Evolutionary conservation across 64 coral and sea anemone species (phyloP).

Genomic region (Hydrozoanthus tunicans): DNA sequence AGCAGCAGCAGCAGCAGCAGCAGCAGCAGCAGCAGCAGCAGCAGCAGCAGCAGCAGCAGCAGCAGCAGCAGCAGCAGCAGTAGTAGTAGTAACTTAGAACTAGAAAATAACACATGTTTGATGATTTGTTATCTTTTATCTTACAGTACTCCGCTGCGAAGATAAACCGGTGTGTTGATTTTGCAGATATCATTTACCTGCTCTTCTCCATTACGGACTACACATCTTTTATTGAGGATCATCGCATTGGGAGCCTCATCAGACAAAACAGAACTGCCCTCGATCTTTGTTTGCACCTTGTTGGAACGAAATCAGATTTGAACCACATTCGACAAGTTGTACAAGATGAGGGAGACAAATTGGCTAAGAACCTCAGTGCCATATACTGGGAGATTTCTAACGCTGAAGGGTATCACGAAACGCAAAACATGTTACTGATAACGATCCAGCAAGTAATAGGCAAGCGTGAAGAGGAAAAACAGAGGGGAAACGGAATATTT

Average conservation of each 20-base stretch:
- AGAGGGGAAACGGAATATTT: background rate
- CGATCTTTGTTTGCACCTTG: background rate
- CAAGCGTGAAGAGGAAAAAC: background rate
- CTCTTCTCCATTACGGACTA: background rate
- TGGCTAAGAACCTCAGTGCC: background rate
- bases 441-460: background rate
- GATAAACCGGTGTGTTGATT: background rate
- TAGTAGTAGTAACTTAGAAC: too few relatives aligned
- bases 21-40: too few relatives aligned
- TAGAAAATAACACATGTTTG: too few relatives aligned
- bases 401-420: background rate
- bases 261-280: background rate
- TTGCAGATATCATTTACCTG: constrained; percentile 1
- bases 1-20: too few relatives aligned
- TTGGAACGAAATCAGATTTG: constrained; percentile 8
- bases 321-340: background rate
- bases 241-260: background rate
- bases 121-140: background rate
- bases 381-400: background rate
- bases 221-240: background rate
- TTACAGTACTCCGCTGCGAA: background rate
- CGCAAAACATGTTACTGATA: background rate
- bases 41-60: too few relatives aligned
- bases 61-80: too few relatives aligned
- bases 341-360: background rate